Evolutionary conservation across 2,797 vertebrate species (phyloP), one percentile per base, ranked within the genome.

Genomic region (Sus cebifrons): DNA sequence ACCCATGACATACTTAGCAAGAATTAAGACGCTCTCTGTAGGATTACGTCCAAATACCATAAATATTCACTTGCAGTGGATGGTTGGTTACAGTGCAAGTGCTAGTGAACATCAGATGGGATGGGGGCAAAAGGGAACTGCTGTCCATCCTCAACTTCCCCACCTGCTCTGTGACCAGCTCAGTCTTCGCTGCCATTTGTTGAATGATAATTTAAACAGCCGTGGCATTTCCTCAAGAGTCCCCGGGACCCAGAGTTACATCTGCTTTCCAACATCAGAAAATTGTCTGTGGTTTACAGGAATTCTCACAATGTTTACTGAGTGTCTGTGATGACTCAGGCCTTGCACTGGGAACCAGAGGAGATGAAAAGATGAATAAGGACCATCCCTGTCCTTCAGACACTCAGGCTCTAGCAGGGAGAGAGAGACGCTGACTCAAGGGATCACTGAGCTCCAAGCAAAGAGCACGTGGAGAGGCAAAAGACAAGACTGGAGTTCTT

Each of bases 131-230:
- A 87, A 94, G 44, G 23, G 15, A 71, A 44, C 44, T 54, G 23
- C 11, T 68, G 0, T 29, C 14, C 5, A 5, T 56, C 16, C 54
- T 64, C 58, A 70, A 18, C 62, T 67, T 96, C 40, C 40, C 40
- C 40, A 25, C 18, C 36, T 54, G 10, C 18, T 32, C 6, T 5
- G 21, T 25, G 23, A 52, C 29, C 32, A 21, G 4, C 11, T 17
- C 29, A 62, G n/a, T 94, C 83, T 71, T n/a, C 32, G 13, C 3
- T 56, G 18, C n/a, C 91, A 2, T 54, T 36, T 12, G 18, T 44
- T 49, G 13, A 79, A 32, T 54, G n/a, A 75, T 79, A n/a, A 94
- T 78, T n/a, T 74, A 64, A 82, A 86, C 81, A 78, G 10, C 65
- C 82, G 32, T 60, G 60, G 29, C 4, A 25, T 86, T 81, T 73